Evolutionary conservation across 2,797 vertebrate genomes (phyloP).

Genomic region (Gymnocypris eckloni): DNA sequence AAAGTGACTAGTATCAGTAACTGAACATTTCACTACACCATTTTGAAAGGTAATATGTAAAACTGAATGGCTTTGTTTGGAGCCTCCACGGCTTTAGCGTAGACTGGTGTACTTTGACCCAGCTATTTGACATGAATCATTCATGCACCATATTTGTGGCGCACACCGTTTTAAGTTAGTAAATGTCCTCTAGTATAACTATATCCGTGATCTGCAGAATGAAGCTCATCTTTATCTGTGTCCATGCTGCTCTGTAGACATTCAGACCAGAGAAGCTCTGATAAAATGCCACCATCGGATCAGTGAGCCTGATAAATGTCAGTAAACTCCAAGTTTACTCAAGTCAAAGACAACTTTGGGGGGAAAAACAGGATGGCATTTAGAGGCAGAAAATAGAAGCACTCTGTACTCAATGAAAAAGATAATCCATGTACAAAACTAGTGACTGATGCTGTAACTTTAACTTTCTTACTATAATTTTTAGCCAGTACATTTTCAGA

Average conservation of each 20-base stretch:
- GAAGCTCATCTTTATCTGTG: constrained; percentile 16
- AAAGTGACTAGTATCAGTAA: not conserved
- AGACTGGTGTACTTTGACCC: constrained; percentile 1
- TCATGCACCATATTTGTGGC: no score
- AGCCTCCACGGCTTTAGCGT: not conserved
- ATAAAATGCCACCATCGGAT: constrained; percentile 35
- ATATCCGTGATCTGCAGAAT: not conserved
- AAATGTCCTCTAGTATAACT: not conserved
- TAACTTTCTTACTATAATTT: not conserved
- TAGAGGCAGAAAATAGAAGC: not conserved
- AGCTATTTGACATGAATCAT: constrained; percentile 13
- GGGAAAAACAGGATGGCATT: constrained; percentile 11
- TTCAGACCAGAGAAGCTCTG: constrained; percentile 22
- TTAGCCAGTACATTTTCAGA: not conserved
- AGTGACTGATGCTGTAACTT: not conserved
- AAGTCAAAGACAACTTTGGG: constrained; percentile 13
- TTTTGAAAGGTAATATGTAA: not conserved
- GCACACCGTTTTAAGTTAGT: not conserved
- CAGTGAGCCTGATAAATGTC: constrained; percentile 38
- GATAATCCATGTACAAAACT: not conserved
- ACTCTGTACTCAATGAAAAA: constrained; percentile 4
- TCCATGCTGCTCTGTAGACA: constrained; percentile 24
- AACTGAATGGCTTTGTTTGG: not conserved
- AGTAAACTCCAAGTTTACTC: constrained; percentile 22
- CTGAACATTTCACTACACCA: not conserved